Evolutionary conservation across 2,888 invertebrate genomes (phyloP).

Genomic region (Lamellibrachia satsuma): DNA sequence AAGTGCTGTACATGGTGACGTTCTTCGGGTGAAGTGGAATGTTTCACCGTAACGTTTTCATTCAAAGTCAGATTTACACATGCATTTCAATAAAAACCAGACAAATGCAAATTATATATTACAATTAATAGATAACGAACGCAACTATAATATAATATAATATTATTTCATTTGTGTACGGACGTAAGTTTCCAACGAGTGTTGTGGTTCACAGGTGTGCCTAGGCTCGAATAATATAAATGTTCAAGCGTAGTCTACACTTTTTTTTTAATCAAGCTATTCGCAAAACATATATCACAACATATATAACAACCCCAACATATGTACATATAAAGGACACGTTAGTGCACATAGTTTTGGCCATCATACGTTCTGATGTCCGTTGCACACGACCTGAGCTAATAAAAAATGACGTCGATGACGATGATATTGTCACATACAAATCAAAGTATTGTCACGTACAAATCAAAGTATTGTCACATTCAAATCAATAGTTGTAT

Average conservation of each 20-base stretch:
- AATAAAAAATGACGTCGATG: background rate
- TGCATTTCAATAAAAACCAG: background rate
- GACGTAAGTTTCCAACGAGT: background rate
- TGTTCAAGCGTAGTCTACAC: background rate
- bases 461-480: background rate
- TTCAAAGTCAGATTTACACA: background rate
- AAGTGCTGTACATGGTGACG: too few relatives aligned
- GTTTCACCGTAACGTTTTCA: background rate
- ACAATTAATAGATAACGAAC: background rate
- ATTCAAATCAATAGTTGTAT: background rate
- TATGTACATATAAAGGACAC: background rate
- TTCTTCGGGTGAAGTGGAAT: too few relatives aligned
- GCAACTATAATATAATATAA: background rate
- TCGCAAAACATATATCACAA: background rate
- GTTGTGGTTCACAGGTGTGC: background rate
- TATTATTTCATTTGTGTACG: background rate
- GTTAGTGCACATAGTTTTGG: background rate
- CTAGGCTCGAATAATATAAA: background rate
- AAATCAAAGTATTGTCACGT: background rate
- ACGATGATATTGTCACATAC: background rate
- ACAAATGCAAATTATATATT: background rate
- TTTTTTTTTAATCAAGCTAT: background rate
- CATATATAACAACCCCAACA: background rate
- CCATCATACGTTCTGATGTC: background rate
- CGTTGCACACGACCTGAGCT: background rate